Evolutionary conservation across 2,113 vertebrate genomes (phyloP), one percentile per base, ranked within the genome.

Genomic region (Anarrhichthys ocellatus): DNA sequence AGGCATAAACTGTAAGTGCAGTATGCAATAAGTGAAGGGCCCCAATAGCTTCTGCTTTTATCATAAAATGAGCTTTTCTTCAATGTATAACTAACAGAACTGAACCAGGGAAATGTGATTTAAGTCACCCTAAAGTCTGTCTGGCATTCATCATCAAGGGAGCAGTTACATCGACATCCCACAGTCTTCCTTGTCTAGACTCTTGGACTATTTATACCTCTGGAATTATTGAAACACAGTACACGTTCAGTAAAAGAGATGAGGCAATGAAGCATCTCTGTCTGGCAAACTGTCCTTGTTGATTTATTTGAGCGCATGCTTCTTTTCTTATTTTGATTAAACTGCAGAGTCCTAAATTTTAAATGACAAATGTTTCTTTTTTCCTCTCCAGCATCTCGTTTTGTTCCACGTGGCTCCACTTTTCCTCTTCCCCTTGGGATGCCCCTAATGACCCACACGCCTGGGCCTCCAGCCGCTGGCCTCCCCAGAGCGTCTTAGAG

Each of bases 101-200:
- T 40, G 44, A 78, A 65, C 7, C 40, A 46, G 24, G 52, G 61
- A 70, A 58, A 76, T 0, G 3, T 62, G 34, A 27, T 63, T 77
- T 52, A 44, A 81, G 80, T 81, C 65, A 58, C 34, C 46, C 34
- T 29, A 27, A 71, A 78, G 56, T 65, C 52, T n/a, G 27, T 59
- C 50, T 81, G 79, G 20, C 44, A 73, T 81, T 87, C 73, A 76
- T 78, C 77, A 80, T 83, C 38, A 77, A 80, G 66, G 69, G 62
- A 85, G 78, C 65, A 65, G 65, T 79, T 72, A 56, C 56, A 62
- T 24, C 20, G 7, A 58, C 44, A 62, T 81, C 50, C 34, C 56
- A 52, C 42, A 59, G 27, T 20, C 36, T 38, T 77, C 42, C 44
- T 10, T 36, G 20, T 66, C 71, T 56, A 24, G 9, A 11, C 42